These are phyloP conservation scores for Drosophila sp. DNA, from an alignment of 1,140 invertebrate genomes.

Conservation along the genomic window DNA sequence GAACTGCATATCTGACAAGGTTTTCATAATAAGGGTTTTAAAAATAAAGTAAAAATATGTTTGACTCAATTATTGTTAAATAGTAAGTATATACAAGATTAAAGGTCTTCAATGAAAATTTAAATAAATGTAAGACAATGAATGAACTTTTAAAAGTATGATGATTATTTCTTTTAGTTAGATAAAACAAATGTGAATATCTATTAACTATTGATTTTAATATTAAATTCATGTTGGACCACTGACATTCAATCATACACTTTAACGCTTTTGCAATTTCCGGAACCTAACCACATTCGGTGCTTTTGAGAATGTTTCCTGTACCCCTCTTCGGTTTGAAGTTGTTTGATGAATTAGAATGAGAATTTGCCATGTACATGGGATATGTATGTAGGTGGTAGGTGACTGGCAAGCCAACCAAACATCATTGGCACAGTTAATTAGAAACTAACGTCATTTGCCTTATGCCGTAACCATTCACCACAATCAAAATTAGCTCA, in stretches of 20 bases:
- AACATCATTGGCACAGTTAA: slow-evolving; percentile 65
- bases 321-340: background rate
- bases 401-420: slow-evolving; percentile 14
- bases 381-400: background rate
- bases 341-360: slow-evolving; percentile 1
- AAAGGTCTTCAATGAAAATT: too few relatives aligned
- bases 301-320: background rate
- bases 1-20: too few relatives aligned
- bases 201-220: too few relatives aligned
- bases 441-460: slow-evolving; percentile 60
- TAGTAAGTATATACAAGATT: too few relatives aligned
- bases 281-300: background rate
- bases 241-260: background rate
- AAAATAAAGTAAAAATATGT: too few relatives aligned
- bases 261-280: background rate
- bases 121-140: too few relatives aligned
- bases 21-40: too few relatives aligned
- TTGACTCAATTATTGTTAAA: too few relatives aligned
- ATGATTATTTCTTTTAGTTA: too few relatives aligned
- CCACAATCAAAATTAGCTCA: slow-evolving; percentile 66
- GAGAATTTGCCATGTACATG: background rate
- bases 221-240: too few relatives aligned
- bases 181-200: too few relatives aligned
- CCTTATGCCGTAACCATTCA: slow-evolving; percentile 43
- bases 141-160: too few relatives aligned